phyloP scores from a whole-genome alignment of 2,113 vertebrate species.

The Eubucco bourcierii region DNA sequence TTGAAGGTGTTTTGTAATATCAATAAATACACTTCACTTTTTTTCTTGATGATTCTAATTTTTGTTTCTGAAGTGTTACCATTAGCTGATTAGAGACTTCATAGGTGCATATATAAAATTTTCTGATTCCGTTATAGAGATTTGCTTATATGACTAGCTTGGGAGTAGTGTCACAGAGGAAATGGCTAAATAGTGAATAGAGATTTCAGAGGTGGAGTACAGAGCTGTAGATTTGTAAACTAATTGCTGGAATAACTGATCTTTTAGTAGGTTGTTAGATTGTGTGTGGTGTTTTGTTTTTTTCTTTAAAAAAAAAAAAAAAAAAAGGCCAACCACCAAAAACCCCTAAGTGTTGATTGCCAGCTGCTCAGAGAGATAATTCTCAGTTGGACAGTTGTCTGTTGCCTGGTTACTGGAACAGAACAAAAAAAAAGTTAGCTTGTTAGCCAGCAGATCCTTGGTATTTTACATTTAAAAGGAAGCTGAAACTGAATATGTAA shows the following conservation, averaged over 20 bases:
- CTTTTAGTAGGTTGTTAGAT: background rate
- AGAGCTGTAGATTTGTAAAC: background rate
- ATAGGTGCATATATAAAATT: background rate
- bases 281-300: too few relatives aligned
- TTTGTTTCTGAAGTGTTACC: background rate
- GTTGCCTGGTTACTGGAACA: conserved; percentile 57
- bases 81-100: background rate
- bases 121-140: background rate
- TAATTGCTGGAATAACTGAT: background rate
- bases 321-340: background rate
- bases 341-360: conserved; percentile 24
- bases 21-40: background rate
- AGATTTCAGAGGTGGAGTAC: background rate
- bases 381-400: conserved; percentile 66
- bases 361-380: conserved; percentile 66
- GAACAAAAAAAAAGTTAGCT: conserved; percentile 54
- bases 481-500: background rate
- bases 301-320: background rate
- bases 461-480: conserved; percentile 52
- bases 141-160: background rate
- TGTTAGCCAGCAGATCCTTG: conserved; percentile 35
- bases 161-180: background rate
- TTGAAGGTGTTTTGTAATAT: background rate
- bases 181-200: background rate
- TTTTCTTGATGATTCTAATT: background rate